Evolutionary conservation across 2,888 invertebrate species (phyloP).

Genomic region (Nymphalis urticae): DNA sequence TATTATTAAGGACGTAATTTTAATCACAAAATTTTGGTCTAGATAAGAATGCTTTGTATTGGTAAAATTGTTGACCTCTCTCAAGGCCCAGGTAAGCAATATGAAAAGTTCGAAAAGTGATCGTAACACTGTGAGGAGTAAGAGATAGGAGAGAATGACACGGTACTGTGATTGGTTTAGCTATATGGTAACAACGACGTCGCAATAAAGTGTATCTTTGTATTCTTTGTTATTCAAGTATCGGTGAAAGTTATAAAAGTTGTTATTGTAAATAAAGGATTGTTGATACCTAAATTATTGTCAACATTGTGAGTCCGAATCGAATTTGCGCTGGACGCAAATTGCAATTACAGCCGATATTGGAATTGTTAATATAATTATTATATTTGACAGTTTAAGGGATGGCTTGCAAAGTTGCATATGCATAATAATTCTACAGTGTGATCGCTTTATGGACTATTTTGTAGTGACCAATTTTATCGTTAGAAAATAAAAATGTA

Average conservation of each 20-base stretch:
- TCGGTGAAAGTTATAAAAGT: conserved; percentile 22
- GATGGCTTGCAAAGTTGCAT: conserved; percentile 36
- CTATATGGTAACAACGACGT: conserved; percentile 3
- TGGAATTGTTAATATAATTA: conserved; percentile 8
- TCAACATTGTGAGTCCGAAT: conserved; percentile 9
- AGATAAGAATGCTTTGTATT: conserved; percentile 54
- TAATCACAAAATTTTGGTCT: conserved; percentile 49
- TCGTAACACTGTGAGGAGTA: conserved; percentile 16
- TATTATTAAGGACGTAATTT: conserved; percentile 62
- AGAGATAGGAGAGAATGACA: conserved; percentile 5
- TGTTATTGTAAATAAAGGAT: conserved; percentile 38
- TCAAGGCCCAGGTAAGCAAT: conserved; percentile 38
- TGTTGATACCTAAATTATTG: conserved; percentile 27
- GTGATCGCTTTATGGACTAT: conserved; percentile 78
- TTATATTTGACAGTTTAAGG: conserved; percentile 2
- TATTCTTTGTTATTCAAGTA: conserved; percentile 15
- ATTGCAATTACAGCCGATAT: conserved; percentile 7
- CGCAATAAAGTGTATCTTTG: conserved; percentile 2
- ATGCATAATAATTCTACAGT: conserved; percentile 71
- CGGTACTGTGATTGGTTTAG: conserved; percentile 17
- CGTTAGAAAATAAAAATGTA: conserved; percentile 74
- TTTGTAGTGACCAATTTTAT: conserved; percentile 82
- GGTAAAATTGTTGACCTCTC: conserved; percentile 49
- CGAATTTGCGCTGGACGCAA: conserved; percentile 35
- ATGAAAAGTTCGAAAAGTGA: conserved; percentile 35